These are phyloP conservation scores for Gallinago jamesoni DNA, from an alignment of 2,113 vertebrate species.

Conservation along the genomic window DNA sequence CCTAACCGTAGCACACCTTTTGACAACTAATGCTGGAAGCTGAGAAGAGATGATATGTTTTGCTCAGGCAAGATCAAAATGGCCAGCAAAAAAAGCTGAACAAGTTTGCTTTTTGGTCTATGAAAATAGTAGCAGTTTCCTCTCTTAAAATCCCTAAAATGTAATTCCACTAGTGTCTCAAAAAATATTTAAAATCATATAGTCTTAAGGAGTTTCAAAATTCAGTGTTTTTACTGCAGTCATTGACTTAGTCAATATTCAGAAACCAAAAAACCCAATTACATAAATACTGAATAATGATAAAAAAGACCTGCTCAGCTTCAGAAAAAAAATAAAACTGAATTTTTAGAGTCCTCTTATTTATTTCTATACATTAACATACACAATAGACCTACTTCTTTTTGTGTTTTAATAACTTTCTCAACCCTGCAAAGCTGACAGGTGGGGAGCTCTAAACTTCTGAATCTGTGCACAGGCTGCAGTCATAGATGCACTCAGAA, in stretches of 20 bases:
- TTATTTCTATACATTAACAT: conserved; percentile 10
- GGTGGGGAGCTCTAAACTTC: not conserved
- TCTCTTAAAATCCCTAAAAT: not conserved
- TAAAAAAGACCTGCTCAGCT: not conserved
- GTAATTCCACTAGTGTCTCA: not conserved
- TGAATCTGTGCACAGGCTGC: not conserved
- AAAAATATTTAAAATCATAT: not conserved
- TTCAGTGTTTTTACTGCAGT: not conserved
- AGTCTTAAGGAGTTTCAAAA: not conserved
- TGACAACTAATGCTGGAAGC: not conserved
- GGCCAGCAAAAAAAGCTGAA: not conserved
- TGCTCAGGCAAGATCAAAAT: not conserved
- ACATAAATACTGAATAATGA: not conserved
- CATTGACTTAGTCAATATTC: not conserved
- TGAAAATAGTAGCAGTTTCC: not conserved
- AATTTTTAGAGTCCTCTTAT: conserved; percentile 24
- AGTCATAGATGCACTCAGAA: not conserved
- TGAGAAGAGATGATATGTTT: not conserved
- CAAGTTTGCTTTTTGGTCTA: not conserved
- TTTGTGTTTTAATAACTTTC: not conserved
- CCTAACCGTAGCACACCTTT: not conserved
- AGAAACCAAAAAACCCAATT: not conserved
- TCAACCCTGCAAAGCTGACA: not conserved
- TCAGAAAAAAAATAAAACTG: not conserved
- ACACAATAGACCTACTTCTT: not conserved